A percentile compares a stretch with the other conserved stretches of the same genome.
phyloP scores from a whole-genome alignment of 2,113 vertebrate species.

The Melanostigma gelatinosum region DNA sequence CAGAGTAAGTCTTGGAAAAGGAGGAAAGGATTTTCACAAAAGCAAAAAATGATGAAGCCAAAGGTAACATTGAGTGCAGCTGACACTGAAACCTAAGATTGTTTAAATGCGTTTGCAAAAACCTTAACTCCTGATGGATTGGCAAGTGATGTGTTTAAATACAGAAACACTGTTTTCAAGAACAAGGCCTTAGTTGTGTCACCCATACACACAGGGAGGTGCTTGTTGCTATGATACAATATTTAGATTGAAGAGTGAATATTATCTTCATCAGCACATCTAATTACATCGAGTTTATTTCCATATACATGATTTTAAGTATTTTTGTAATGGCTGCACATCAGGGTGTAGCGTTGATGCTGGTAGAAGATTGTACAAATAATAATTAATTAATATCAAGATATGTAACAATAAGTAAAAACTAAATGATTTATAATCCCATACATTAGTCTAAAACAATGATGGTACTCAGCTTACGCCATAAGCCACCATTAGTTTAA shows the following conservation, averaged over 20 bases:
- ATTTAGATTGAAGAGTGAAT: neutral
- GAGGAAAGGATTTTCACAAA: constrained; percentile 15
- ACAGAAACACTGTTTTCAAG: neutral
- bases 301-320: neutral
- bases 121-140: neutral
- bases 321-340: neutral
- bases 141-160: neutral
- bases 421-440: too few relatives aligned
- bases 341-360: neutral
- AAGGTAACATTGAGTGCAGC: constrained; percentile 28
- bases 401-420: too few relatives aligned
- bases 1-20: constrained; percentile 4
- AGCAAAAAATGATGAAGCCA: constrained; percentile 17
- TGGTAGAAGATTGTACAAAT: too few relatives aligned
- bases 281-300: neutral
- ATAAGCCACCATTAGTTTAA: too few relatives aligned
- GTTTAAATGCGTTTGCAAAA: constrained; percentile 11
- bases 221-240: neutral
- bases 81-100: constrained; percentile 22
- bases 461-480: too few relatives aligned
- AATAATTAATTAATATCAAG: too few relatives aligned
- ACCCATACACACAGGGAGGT: neutral
- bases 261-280: neutral
- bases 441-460: too few relatives aligned
- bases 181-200: neutral